Base-by-base conservation (phyloP, 2,797 vertebrate species). In the Notamacropus eugenii region DNA sequence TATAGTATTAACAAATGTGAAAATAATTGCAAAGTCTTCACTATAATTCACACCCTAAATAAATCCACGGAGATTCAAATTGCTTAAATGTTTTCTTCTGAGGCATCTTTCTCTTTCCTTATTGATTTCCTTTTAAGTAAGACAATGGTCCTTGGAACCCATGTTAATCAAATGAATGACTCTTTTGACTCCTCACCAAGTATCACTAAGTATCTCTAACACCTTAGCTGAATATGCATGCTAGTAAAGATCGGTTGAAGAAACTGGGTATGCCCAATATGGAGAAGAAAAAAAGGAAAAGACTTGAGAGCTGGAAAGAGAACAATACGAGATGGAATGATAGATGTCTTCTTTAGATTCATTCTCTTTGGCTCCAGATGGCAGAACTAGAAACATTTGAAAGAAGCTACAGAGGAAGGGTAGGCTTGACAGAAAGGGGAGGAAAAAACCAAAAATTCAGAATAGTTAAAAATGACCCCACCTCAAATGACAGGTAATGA, bases 11-110 rank as follows among this genome's bases (percentile, higher is more conserved):
- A 95, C 2, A 82, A 27, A 40, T 90, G 9, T 28, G 8, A 74
- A 94, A 3, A 40, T 91, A 93, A 95, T 92, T 95, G 59, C 94
- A 92, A 74, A 87, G 8, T 46, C 46, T 54, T 96, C 59, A 1
- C 4, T 92, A 0, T 5, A 27, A 56, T 82, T 92, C 28, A 93
- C 94, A 91, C 13, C 54, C 31, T 27, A 58, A 46, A 24, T 54
- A 95, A 93, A 55, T 52, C 91, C 90, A 67, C 4, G 27, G 56
- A 90, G 55, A 92, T 92, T 55, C 91, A 40, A 82, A 52, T 95
- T 94, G 1, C 3, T 92, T 52, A 90, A 87, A 29, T 54, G 8
- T 91, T 13, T 62, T 56, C 91, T 34, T 58, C 5, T 92, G 3
- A 8, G 2, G 92, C 50, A 82, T 16, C 12, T 28, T 46, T 29